Evolutionary conservation across 1,140 invertebrate genomes (phyloP).

Genomic region (Heliothis virescens): DNA sequence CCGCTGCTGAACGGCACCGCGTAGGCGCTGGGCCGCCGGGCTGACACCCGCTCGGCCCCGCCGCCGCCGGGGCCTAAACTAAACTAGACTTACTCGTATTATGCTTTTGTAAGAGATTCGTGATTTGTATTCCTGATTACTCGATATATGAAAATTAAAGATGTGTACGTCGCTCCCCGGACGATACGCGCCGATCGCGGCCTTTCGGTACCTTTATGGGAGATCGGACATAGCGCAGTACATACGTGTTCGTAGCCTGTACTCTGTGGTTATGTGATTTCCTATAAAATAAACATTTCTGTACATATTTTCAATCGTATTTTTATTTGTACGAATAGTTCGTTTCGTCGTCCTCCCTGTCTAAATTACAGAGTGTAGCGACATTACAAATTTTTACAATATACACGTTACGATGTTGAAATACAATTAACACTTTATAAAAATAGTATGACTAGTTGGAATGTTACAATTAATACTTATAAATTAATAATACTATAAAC

Average conservation of each 20-base stretch:
- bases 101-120: conserved; percentile 84
- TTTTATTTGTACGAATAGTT: conserved; percentile 79
- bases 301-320: conserved; percentile 85
- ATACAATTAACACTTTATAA: conserved; percentile 61
- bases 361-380: conserved; percentile 35
- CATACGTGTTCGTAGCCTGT: conserved; percentile 73
- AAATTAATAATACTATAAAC: conserved; percentile 62
- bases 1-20: conserved; percentile 67
- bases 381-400: conserved; percentile 40
- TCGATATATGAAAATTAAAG: conserved; percentile 77
- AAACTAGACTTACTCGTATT: conserved; percentile 78
- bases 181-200: conserved; percentile 65
- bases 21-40: conserved; percentile 60
- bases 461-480: conserved; percentile 50
- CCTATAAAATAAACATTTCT: conserved; percentile 86
- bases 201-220: conserved; percentile 69
- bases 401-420: conserved; percentile 45
- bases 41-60: conserved; percentile 51
- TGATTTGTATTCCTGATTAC: conserved; percentile 84
- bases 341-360: conserved; percentile 42
- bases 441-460: conserved; percentile 64
- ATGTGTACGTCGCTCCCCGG: conserved; percentile 79
- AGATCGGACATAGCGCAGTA: conserved; percentile 68
- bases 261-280: conserved; percentile 82
- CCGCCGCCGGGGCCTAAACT: conserved; percentile 29